Evolutionary conservation across 2,113 vertebrate species (phyloP), one percentile per base, ranked within the genome.

Genomic region (Cyprinodon variegatus): DNA sequence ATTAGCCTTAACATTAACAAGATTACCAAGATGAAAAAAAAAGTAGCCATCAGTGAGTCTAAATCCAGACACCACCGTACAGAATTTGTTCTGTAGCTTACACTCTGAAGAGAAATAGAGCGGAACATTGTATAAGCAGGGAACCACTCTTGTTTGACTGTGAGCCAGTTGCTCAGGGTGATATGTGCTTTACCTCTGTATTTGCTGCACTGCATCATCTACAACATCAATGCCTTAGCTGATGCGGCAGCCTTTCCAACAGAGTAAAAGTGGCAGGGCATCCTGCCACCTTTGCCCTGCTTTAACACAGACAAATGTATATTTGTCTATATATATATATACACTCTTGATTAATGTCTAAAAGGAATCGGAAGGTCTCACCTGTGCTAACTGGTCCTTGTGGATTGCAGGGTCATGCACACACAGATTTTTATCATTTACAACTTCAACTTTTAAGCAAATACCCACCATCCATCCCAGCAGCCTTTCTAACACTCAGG

Each of bases 171-270:
- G 14, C 65, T 88, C 36, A 68, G 45, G 79, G 69, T 72, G 50
- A 46, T 67, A 63, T 74, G 36, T 76, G 80, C 45, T 39, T 53
- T 60, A 76, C 76, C 39, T 29, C 17, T 60, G 69, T 62, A 81
- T 82, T 64, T 80, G 13, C 78, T 80, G 76, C 64, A 67, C 63
- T 82, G 74, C 88, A 83, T 81, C 81, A 83, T 79, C 81, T 70
- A 61, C 78, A 80, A 38, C 40, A 45, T 78, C 83, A 64, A 36
- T 62, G 77, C 72, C 50, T 77, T 10, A n/a, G 48, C 65, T 77
- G 50, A 82, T 68, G 74, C 68, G 20, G 38, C 70, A 53, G 77
- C 65, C 22, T 39, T 61, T 78, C 76, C 78, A 41, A 76, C 37
- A 53, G 68, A 71, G 22, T 5, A 53, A 20, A 17, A 10, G 81